These are phyloP conservation scores for Colius striatus DNA, from an alignment of 2,113 vertebrate species.

Conservation along the genomic window DNA sequence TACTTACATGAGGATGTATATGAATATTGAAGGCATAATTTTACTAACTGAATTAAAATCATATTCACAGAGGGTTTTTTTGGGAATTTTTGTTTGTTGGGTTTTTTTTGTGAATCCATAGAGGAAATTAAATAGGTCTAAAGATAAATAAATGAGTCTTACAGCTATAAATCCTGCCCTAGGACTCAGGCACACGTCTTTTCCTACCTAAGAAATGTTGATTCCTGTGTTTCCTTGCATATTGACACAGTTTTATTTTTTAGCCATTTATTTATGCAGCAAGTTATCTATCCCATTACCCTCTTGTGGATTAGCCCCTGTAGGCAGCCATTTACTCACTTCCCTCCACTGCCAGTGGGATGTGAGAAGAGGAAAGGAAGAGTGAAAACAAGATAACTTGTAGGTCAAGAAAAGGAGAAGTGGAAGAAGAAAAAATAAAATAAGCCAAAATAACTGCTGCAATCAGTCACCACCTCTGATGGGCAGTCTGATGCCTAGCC, in stretches of 20 bases:
- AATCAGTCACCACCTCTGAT: neutral
- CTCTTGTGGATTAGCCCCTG: neutral
- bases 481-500: accelerated
- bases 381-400: neutral
- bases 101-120: neutral
- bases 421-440: neutral
- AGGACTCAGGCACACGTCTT: neutral
- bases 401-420: accelerated
- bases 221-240: neutral
- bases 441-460: neutral
- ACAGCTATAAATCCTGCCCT: neutral
- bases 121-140: neutral
- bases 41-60: neutral
- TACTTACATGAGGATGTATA: neutral
- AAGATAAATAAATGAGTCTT: neutral
- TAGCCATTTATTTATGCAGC: neutral
- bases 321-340: neutral
- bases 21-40: neutral
- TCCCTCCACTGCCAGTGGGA: accelerated
- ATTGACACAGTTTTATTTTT: neutral
- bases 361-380: neutral
- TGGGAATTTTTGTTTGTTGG: no score
- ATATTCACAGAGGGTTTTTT: neutral
- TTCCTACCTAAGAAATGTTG: neutral
- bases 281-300: neutral